A percentile compares a stretch with the other conserved stretches of the same genome.
Conservation (phyloP, 2,888 invertebrate species). For the Noctua comes region DNA sequence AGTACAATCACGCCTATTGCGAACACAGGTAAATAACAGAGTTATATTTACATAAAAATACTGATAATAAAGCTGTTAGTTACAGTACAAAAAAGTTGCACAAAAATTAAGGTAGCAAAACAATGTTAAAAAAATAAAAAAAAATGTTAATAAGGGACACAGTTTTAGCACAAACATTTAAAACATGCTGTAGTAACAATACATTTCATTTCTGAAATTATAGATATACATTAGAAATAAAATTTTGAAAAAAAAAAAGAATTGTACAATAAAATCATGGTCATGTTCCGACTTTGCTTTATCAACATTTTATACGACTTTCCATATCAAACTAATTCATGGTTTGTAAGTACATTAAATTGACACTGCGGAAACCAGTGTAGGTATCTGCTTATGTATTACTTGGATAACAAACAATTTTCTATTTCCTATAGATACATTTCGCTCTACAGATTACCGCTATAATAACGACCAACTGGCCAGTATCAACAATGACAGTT, state of each 20-base stretch:
- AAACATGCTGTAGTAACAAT: conserved; percentile 24
- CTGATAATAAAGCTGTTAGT: conserved; percentile 19
- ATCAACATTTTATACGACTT: not conserved
- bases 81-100: conserved; percentile 11
- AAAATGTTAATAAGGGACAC: no score
- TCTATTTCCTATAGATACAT: not conserved
- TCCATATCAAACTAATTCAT: not conserved
- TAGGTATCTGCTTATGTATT: no score
- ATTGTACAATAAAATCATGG: not conserved
- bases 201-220: not conserved
- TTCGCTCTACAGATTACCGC: not conserved
- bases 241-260: not conserved
- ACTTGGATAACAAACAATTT: not conserved
- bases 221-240: not conserved
- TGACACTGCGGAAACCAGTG: not conserved
- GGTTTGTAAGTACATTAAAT: not conserved
- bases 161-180: conserved; percentile 18
- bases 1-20: not conserved
- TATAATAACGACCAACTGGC: conserved; percentile 23
- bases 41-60: not conserved
- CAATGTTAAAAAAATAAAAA: no score
- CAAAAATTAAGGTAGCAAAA: conserved; percentile 18
- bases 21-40: not conserved
- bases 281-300: conserved; percentile 29
- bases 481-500: conserved; percentile 35